Evolutionary conservation across 1,140 invertebrate genomes (phyloP).

Genomic region (Melipona quadrifasciata): DNA sequence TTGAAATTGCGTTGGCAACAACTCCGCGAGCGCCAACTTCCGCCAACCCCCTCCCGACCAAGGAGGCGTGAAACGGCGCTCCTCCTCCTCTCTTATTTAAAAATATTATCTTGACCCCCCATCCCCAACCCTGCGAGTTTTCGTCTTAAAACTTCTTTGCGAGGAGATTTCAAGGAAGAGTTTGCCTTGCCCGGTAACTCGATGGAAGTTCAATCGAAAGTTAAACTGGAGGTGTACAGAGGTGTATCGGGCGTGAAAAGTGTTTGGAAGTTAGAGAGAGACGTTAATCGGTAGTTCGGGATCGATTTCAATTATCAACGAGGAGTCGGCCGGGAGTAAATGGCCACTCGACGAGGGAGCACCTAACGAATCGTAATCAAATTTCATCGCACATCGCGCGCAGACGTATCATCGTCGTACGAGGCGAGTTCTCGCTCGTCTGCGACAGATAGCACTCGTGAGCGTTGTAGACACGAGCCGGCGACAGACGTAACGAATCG

Average conservation of each 20-base stretch:
- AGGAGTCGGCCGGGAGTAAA: background rate
- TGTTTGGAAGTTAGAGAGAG: background rate
- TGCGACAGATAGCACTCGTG: too few relatives aligned
- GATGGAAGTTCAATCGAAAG: background rate
- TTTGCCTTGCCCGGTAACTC: background rate
- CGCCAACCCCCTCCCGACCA: too few relatives aligned
- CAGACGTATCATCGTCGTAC: too few relatives aligned
- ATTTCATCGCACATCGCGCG: too few relatives aligned
- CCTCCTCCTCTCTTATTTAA: background rate
- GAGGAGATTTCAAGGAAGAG: background rate
- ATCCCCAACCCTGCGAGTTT: background rate
- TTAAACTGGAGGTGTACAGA: background rate
- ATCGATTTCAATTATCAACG: slow-evolving; percentile 19
- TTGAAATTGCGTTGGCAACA: slow-evolving; percentile 25
- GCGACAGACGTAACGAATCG: slow-evolving; percentile 41
- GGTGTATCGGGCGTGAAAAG: background rate
- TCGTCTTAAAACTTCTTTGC: background rate
- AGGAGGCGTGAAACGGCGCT: background rate
- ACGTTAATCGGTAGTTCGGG: slow-evolving; percentile 5
- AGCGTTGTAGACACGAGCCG: background rate
- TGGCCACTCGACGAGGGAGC: slow-evolving; percentile 30
- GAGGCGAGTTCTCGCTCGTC: too few relatives aligned
- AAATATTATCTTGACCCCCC: background rate
- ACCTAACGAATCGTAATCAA: too few relatives aligned
- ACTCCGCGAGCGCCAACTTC: background rate